Percentiles rank a stretch among this genome's conserved stretches.
These are phyloP conservation scores for Sphenopsis melanotis DNA, from an alignment of 2,797 vertebrate genomes.

Conservation along the genomic window DNA sequence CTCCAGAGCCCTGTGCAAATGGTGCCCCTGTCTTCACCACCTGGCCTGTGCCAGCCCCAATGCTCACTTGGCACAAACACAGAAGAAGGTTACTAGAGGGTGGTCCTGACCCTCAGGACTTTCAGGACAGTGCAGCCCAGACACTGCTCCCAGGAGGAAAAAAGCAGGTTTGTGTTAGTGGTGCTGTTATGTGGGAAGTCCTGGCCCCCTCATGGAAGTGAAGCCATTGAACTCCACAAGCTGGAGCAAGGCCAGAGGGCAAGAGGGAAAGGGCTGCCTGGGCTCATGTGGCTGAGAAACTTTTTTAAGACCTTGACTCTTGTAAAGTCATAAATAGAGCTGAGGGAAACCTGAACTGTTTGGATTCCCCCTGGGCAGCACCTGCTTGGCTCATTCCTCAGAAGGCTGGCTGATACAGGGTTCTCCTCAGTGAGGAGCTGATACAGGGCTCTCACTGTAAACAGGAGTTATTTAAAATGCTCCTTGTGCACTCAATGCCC, in stretches of 20 bases:
- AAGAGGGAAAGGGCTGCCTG: neutral
- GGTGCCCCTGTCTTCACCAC: neutral
- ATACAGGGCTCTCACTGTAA: neutral
- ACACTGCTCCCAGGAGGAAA: neutral
- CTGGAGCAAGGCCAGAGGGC: neutral
- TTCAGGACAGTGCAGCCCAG: neutral
- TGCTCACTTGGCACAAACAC: neutral
- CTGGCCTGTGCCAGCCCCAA: neutral
- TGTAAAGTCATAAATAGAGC: neutral
- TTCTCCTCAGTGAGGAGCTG: neutral
- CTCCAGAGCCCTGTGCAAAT: neutral
- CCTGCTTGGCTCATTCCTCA: neutral
- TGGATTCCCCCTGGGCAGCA: neutral
- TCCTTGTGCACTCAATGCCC: neutral
- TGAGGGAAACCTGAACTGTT: neutral
- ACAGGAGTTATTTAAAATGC: neutral
- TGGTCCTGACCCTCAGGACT: neutral
- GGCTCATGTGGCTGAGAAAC: neutral
- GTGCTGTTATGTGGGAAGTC: neutral
- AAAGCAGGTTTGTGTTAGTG: neutral
- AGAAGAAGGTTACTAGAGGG: neutral
- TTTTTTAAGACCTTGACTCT: neutral
- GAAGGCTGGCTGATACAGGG: neutral
- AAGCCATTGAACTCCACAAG: neutral
- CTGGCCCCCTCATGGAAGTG: neutral